Percentiles rank a stretch among this genome's conserved stretches.
phyloP scores from a whole-genome alignment of 2,888 invertebrate genomes.

The Patella ulyssiponensis region DNA sequence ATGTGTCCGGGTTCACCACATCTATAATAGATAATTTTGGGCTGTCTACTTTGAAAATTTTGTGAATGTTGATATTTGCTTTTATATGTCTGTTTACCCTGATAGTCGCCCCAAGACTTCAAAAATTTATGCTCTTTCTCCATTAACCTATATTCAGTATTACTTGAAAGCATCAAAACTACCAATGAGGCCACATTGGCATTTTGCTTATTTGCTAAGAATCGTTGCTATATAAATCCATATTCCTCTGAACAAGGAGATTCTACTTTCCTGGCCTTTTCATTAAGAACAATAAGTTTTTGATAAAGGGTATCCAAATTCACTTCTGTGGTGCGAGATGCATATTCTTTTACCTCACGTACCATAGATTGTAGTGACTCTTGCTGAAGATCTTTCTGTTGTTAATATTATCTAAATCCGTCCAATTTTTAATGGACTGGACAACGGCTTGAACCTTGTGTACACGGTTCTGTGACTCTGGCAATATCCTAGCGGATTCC shows the following conservation, averaged over 20 bases:
- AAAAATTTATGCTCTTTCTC: neutral
- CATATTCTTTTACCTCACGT: constrained; percentile 7
- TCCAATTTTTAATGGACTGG: neutral
- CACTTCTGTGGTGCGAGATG: neutral
- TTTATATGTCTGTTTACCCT: too few species aligned
- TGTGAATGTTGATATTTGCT: too few species aligned
- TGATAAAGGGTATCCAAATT: neutral
- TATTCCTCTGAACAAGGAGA: neutral
- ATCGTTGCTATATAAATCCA: neutral
- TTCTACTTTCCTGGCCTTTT: neutral
- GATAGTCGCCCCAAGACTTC: neutral
- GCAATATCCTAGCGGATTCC: neutral
- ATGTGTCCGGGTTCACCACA: neutral
- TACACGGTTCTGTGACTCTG: neutral
- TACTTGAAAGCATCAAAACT: neutral
- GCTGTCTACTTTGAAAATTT: too few species aligned
- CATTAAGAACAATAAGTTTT: neutral
- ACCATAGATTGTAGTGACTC: neutral
- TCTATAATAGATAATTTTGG: neutral
- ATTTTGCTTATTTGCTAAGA: neutral
- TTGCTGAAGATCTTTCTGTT: neutral
- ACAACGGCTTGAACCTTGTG: neutral
- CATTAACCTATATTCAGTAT: neutral
- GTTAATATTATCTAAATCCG: neutral
- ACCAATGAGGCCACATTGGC: neutral